Evolutionary conservation across 2,888 invertebrate species (phyloP).

Genomic region (Nasonovia ribisnigri): DNA sequence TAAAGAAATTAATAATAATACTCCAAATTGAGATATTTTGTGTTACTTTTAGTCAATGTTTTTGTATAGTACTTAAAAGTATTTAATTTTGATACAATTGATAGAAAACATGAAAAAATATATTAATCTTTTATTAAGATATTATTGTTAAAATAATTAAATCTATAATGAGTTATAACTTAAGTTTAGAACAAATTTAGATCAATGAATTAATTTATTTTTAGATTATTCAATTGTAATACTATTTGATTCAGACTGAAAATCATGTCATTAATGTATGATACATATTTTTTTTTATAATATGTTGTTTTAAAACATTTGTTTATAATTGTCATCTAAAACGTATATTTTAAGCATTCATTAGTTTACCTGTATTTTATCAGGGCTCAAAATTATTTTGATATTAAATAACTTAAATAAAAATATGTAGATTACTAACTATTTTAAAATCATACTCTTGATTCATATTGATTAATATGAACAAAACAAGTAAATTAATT

Average conservation of each 20-base stretch:
- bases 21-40: background rate
- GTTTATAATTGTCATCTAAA: background rate
- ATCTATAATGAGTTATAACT: background rate
- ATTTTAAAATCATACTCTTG: background rate
- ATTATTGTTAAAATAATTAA: background rate
- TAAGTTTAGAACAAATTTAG: background rate
- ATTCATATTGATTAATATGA: background rate
- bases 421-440: background rate
- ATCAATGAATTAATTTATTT: conserved; percentile 6
- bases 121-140: background rate
- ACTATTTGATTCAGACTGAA: conserved; percentile 43
- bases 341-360: background rate
- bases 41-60: conserved; percentile 12
- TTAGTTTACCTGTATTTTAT: background rate
- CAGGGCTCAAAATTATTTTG: background rate
- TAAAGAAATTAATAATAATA: background rate
- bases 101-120: background rate
- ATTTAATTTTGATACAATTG: background rate
- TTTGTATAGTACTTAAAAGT: conserved; percentile 15
- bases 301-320: background rate
- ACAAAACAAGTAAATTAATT: conserved; percentile 17
- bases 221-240: conserved; percentile 4
- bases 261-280: conserved; percentile 21
- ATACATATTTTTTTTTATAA: conserved; percentile 11
- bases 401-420: background rate